Conservation (phyloP, 2,113 vertebrate species). For the Columba janthina region DNA sequence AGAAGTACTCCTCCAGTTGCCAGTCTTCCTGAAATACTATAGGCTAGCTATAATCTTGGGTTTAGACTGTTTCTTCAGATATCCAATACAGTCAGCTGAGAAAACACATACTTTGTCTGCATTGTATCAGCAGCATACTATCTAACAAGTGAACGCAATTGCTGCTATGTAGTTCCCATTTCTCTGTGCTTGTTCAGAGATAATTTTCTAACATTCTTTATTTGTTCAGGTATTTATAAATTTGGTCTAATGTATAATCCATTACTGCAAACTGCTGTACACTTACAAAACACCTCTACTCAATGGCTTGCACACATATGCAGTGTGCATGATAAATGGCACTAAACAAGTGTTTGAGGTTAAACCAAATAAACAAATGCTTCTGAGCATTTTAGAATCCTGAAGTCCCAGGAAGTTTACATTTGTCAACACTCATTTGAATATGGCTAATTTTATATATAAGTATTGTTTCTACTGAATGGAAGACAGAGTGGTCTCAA, state of each 20-base stretch:
- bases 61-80: neutral
- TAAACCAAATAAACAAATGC: neutral
- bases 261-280: neutral
- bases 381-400: neutral
- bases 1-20: neutral
- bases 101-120: neutral
- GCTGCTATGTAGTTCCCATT: neutral
- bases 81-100: neutral
- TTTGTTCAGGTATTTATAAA: neutral
- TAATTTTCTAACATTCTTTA: neutral
- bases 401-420: neutral
- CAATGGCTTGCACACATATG: neutral
- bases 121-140: neutral
- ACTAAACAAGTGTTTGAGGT: neutral
- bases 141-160: neutral
- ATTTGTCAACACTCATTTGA: neutral
- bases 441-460: neutral
- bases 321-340: neutral
- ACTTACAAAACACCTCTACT: neutral
- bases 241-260: neutral
- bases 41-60: neutral
- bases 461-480: neutral
- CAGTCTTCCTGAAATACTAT: neutral
- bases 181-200: neutral
- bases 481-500: neutral